Base-by-base conservation (phyloP, 2,797 vertebrate genomes). In the Anas bahamensis region DNA sequence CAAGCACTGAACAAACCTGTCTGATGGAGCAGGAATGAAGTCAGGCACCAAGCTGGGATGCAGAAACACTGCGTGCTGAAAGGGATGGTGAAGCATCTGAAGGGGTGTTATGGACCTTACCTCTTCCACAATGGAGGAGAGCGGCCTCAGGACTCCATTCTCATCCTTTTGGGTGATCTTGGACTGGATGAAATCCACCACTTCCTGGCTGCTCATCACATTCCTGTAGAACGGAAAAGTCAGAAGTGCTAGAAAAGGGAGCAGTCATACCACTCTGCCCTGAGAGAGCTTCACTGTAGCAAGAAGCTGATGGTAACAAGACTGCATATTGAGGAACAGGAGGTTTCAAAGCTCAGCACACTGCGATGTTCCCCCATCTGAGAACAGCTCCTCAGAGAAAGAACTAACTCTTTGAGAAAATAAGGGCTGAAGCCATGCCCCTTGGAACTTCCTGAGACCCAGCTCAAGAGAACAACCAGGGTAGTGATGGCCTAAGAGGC, bases 141-240 rank as follows among this genome's bases (percentile, higher is more conserved):
- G 98, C 3, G 98, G 83, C 94, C 97, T 97, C 94, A 97, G 96
- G 74, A 98, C 97, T 80, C 98, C 98, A 4, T 96, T 98, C 95
- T 98, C 97, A 56, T 98, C 98, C 89, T 98, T 98, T 23, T 98
- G 98, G 96, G 98, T 98, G 94, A 99, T 98, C 97, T 98, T 98
- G 78, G 99, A 98, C 60, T 98, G 98, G 97, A 99, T 98, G 96
- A 99, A 99, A 97, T 99, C 99, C 96, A 99, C 98, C 91, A 99
- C 99, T 95, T 99, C 99, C 96, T 99, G 99, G 97, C 99, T 99
- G 98, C 99, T 99, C 97, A 99, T 98, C 89, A 99, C 99, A 68
- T 99, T 99, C 99, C 99, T 99, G 95, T 70, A 86, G 44, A 42
- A 52, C 2, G 16, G 48, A 50, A 68, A 4, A 64, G 71, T 96